Evolutionary conservation across 2,888 invertebrate genomes (phyloP).

Genomic region (Campaea margaritaria): DNA sequence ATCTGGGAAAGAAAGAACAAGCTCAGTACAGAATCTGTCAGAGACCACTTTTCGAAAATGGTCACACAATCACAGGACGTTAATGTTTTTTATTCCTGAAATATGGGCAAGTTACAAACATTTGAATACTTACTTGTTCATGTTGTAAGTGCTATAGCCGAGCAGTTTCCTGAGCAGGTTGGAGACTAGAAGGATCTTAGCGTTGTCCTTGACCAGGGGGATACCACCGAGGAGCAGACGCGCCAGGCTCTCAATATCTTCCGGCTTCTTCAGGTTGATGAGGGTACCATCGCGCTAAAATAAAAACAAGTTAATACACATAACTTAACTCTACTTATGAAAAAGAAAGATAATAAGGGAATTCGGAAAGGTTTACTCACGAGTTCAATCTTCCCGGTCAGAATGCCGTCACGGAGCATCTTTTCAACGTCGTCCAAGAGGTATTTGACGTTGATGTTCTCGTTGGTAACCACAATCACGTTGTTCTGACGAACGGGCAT

Average conservation of each 20-base stretch:
- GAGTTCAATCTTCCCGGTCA: constrained; percentile 68
- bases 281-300: constrained; percentile 83
- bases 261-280: constrained; percentile 86
- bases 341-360: too few species aligned
- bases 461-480: constrained; percentile 55
- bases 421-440: constrained; percentile 76
- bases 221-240: constrained; percentile 88
- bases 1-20: constrained; percentile 52
- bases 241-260: constrained; percentile 88
- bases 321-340: neutral
- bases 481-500: constrained; percentile 84
- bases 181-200: constrained; percentile 76
- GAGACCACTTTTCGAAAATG: neutral
- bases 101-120: neutral
- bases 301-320: constrained; percentile 13
- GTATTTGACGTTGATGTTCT: constrained; percentile 62
- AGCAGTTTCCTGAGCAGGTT: constrained; percentile 70
- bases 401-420: constrained; percentile 80
- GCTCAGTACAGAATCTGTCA: neutral
- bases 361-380: constrained; percentile 54
- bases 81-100: neutral
- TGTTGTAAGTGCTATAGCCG: constrained; percentile 70
- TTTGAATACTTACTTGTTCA: constrained; percentile 64
- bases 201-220: constrained; percentile 82
- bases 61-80: neutral